Percentiles rank a stretch among this genome's conserved stretches.
Conservation (phyloP, 2,113 vertebrate genomes). For the Myodes glareolus region DNA sequence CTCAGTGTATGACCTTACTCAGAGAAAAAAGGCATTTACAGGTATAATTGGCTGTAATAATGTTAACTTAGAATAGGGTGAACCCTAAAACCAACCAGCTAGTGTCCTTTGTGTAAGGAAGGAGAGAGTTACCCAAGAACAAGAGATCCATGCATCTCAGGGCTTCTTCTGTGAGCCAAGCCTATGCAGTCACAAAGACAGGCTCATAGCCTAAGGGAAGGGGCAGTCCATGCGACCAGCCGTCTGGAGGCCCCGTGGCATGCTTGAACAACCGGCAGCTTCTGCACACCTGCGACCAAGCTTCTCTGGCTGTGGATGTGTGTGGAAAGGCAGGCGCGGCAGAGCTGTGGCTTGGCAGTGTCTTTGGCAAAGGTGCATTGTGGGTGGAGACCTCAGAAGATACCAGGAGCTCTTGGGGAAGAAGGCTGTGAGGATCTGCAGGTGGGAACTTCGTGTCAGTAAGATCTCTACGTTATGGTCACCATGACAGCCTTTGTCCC, state of each 20-base stretch:
- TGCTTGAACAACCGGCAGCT: no score
- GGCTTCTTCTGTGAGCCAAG: no score
- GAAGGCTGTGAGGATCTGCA: neutral
- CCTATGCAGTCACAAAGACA: neutral
- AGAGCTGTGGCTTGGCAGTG: neutral
- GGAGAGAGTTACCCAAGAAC: neutral
- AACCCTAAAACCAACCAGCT: neutral
- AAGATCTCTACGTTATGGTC: neutral
- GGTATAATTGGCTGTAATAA: neutral
- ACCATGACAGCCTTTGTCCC: neutral
- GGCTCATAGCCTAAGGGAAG: neutral
- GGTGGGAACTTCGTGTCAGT: neutral
- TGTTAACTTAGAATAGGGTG: neutral
- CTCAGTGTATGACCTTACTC: neutral
- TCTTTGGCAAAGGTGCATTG: neutral
- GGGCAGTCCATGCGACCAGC: neutral
- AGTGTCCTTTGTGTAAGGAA: neutral
- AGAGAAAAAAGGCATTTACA: neutral
- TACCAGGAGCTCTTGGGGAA: neutral
- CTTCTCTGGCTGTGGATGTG: neutral
- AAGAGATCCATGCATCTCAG: neutral
- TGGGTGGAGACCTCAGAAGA: neutral
- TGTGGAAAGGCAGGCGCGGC: accelerated
- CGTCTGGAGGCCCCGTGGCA: neutral
- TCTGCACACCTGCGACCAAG: neutral